phyloP scores from a whole-genome alignment of 2,888 invertebrate species.

The Mythimna ferrago region DNA sequence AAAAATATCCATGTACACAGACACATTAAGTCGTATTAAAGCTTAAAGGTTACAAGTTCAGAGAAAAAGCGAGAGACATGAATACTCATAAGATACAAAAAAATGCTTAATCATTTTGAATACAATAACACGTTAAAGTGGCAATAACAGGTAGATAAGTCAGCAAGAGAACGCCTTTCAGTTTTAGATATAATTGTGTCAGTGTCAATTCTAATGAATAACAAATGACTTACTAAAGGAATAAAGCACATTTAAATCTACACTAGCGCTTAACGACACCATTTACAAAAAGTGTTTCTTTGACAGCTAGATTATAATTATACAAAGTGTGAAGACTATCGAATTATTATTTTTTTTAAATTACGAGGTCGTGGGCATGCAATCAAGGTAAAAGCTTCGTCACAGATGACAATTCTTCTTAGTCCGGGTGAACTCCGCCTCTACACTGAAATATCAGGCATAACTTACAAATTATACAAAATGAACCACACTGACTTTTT shows the following conservation, averaged over 20 bases:
- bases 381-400: constrained; percentile 80
- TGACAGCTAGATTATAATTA: constrained; percentile 62
- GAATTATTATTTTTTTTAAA: constrained; percentile 70
- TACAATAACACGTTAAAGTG: too few species aligned
- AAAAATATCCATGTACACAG: too few species aligned
- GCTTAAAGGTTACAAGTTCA: too few species aligned
- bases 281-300: constrained; percentile 31
- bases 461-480: constrained; percentile 31
- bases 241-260: background rate
- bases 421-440: constrained; percentile 27
- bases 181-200: too few species aligned
- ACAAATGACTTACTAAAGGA: background rate
- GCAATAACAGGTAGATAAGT: too few species aligned
- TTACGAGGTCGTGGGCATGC: constrained; percentile 74
- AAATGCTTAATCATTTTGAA: too few species aligned
- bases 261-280: background rate
- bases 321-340: constrained; percentile 72
- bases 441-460: constrained; percentile 50
- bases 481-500: background rate
- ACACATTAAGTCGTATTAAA: too few species aligned
- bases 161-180: too few species aligned
- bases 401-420: constrained; percentile 56
- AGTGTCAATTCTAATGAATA: background rate
- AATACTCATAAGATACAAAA: too few species aligned
- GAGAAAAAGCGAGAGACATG: too few species aligned